Evolutionary conservation across 2,888 invertebrate genomes (phyloP), one percentile per base, ranked within the genome.

Genomic region (Magallana nippona): DNA sequence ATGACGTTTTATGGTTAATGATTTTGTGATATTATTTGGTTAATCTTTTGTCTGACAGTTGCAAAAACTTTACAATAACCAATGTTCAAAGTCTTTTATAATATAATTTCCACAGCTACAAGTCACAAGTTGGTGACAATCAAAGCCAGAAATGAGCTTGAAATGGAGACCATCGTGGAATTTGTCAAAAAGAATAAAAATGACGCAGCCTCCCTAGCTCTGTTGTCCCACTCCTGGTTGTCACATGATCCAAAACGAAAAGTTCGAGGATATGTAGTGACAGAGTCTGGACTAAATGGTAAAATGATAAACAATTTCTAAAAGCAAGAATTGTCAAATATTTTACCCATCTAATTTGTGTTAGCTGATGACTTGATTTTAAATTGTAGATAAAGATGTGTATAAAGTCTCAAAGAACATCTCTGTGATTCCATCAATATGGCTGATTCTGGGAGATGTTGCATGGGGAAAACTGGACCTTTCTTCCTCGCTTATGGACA

Each of bases 191-290:
- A 88, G 78, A 84, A 89, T 85, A 57, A 83, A 10, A 83, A 86
- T 71, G 85, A 88, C 77, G 55, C 79, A 5, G 77, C 78, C 17
- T 63, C 88, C 3, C 85, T 90, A 62, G 80, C 79, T 79, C 83
- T 89, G n/a, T 79, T 89, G 32, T 83, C 84, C 79, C 79, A 80
- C 10, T 89, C 89, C 11, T 77, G 86, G 82, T n/a, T 89, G 79
- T 83, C 88, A 80, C 85, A 85, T 83, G 89, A 90, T 78, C 11
- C 77, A 13, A 85, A 84, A 56, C 86, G 89, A 71, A 86, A 86
- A 82, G 84, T 88, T 78, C 85, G 88, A 84, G 89, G 88, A n/a
- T 90, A 85, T 58, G 56, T 88, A 22, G 83, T 87, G 27, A 81
- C 87, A 60, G 79, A 86, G 57, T 83, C 87, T n/a, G 56, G 83